Evolutionary conservation across 1,140 invertebrate genomes (phyloP).

Genomic region (Trypoxylus dichotomus): DNA sequence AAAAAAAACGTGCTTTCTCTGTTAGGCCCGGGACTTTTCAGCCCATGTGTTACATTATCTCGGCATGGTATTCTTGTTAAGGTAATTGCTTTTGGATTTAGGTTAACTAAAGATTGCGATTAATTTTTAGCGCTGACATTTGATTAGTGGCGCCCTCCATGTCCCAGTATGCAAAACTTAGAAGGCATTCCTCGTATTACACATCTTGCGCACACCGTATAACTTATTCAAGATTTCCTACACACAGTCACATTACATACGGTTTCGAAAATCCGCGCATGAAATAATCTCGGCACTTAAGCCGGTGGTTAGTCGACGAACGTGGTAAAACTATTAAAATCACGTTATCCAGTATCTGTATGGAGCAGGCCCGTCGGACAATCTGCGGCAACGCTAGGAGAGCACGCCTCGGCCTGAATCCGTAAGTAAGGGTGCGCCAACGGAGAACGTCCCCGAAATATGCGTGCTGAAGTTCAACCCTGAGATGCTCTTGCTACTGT

Average conservation of each 20-base stretch:
- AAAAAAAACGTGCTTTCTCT: too few species aligned
- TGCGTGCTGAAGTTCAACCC: neutral
- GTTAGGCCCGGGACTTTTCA: too few species aligned
- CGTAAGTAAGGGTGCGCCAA: neutral
- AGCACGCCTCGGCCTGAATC: conserved; percentile 22
- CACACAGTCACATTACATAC: neutral
- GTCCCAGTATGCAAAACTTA: too few species aligned
- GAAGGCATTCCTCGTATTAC: too few species aligned
- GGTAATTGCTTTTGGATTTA: too few species aligned
- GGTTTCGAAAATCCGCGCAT: conserved; percentile 6
- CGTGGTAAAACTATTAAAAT: conserved; percentile 25
- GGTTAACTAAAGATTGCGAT: too few species aligned
- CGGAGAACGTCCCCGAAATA: neutral
- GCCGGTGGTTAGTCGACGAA: neutral
- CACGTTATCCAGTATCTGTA: conserved; percentile 31
- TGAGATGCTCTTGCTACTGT: neutral
- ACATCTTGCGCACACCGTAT: too few species aligned
- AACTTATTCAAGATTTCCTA: neutral
- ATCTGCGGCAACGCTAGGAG: neutral
- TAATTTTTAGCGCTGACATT: too few species aligned
- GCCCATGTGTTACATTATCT: too few species aligned
- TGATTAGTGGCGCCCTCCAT: too few species aligned
- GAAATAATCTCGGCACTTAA: neutral
- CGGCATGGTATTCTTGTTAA: too few species aligned
- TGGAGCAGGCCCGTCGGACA: conserved; percentile 20